These are phyloP conservation scores for Callithrix jacchus DNA, from an alignment of 2,113 vertebrate species.

Conservation along the genomic window DNA sequence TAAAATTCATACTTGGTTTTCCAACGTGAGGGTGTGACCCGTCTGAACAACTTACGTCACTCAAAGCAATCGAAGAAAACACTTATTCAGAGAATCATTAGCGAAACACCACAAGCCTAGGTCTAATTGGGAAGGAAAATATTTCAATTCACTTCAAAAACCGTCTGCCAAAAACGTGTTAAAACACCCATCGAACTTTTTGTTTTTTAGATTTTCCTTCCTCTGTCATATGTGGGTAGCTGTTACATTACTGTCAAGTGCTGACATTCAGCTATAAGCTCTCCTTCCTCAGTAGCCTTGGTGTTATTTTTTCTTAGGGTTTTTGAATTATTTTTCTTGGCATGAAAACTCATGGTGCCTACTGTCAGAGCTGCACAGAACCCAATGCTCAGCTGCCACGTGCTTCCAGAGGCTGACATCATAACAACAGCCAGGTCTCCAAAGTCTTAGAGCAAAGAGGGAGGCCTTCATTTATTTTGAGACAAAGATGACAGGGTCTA, in stretches of 20 bases:
- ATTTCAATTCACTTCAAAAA: neutral
- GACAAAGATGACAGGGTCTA: neutral
- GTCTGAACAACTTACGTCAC: neutral
- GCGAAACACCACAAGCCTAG: neutral
- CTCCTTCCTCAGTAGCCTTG: neutral
- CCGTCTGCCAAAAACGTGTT: neutral
- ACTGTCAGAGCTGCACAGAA: rapidly evolving
- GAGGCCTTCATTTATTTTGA: neutral
- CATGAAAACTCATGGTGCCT: rapidly evolving
- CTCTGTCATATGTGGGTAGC: neutral
- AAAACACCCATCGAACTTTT: neutral
- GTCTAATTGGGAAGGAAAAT: neutral
- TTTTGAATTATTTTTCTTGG: neutral
- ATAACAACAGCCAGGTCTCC: neutral
- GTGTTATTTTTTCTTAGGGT: neutral
- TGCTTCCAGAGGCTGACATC: rapidly evolving
- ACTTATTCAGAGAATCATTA: neutral
- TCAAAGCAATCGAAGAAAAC: neutral
- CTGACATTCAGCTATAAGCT: neutral
- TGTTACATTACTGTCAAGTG: neutral
- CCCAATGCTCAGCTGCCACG: rapidly evolving
- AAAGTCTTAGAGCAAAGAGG: neutral
- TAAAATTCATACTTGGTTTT: neutral
- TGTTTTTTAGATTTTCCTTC: neutral
- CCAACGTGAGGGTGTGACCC: neutral